These are phyloP conservation scores for Prenolepis imparis DNA, from an alignment of 2,888 invertebrate species.

Conservation along the genomic window DNA sequence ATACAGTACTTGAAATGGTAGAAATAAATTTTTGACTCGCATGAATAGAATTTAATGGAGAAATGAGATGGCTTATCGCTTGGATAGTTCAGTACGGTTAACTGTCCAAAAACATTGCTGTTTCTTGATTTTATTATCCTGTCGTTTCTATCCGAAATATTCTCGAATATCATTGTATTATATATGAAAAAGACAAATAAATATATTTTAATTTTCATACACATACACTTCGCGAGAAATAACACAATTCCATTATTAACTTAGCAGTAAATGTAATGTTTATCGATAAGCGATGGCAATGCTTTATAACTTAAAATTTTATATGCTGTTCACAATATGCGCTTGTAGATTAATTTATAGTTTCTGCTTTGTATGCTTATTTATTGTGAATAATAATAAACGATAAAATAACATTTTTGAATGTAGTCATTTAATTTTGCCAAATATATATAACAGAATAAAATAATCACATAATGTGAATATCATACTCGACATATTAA, in stretches of 20 bases:
- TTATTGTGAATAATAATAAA: constrained; percentile 34
- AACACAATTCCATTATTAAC: constrained; percentile 37
- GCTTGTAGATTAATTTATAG: background rate
- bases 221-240: background rate
- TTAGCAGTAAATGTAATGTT: background rate
- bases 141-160: constrained; percentile 27
- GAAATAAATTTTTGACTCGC: constrained; percentile 54
- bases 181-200: constrained; percentile 1
- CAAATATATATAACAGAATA: constrained; percentile 17
- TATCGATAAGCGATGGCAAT: constrained; percentile 36
- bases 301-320: constrained; percentile 43
- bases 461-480: constrained; percentile 4
- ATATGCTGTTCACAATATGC: background rate
- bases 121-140: constrained; percentile 52
- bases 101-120: constrained; percentile 47
- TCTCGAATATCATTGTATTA: background rate
- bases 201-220: constrained; percentile 34
- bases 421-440: constrained; percentile 12
- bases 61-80: constrained; percentile 53
- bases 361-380: constrained; percentile 10
- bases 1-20: constrained; percentile 40
- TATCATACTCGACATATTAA: constrained; percentile 50
- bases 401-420: constrained; percentile 18
- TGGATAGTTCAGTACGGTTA: constrained; percentile 32
- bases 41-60: constrained; percentile 48